These are phyloP conservation scores for Anoplopoma fimbria DNA, from an alignment of 2,113 vertebrate genomes.

Conservation along the genomic window DNA sequence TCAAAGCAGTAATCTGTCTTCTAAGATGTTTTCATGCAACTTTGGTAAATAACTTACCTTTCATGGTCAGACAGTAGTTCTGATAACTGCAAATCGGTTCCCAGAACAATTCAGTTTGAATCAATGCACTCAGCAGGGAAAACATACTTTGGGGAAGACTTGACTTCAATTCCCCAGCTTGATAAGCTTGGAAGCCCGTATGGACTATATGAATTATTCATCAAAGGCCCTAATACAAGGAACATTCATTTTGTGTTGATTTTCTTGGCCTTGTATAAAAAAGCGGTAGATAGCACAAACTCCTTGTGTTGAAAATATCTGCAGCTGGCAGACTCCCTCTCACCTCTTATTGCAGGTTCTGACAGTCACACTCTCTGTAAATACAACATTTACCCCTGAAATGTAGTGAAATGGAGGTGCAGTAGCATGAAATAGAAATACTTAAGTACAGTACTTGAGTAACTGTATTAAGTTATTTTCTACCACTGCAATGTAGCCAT, in stretches of 20 bases:
- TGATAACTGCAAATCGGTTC: neutral
- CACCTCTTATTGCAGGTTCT: too few relatives aligned
- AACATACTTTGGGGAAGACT: too few relatives aligned
- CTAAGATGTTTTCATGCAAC: neutral
- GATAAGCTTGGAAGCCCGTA: neutral
- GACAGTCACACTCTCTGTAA: too few relatives aligned
- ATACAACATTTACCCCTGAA: neutral
- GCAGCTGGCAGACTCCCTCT: too few relatives aligned
- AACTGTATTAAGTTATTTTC: neutral
- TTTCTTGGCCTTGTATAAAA: too few relatives aligned
- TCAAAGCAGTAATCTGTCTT: neutral
- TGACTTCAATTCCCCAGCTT: constrained; percentile 10
- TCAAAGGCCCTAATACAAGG: neutral
- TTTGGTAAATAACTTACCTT: neutral
- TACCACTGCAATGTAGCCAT: neutral
- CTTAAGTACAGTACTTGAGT: neutral
- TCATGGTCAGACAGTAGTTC: neutral
- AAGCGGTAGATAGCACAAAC: too few relatives aligned
- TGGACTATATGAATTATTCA: neutral
- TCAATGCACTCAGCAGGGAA: neutral
- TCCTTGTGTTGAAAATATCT: too few relatives aligned
- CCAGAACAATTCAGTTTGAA: neutral
- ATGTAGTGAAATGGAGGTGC: too few relatives aligned
- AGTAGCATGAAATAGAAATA: too few relatives aligned
- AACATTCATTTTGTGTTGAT: too few relatives aligned